Base-by-base conservation (phyloP, 1,140 invertebrate genomes). In the Maconellicoccus hirsutus region DNA sequence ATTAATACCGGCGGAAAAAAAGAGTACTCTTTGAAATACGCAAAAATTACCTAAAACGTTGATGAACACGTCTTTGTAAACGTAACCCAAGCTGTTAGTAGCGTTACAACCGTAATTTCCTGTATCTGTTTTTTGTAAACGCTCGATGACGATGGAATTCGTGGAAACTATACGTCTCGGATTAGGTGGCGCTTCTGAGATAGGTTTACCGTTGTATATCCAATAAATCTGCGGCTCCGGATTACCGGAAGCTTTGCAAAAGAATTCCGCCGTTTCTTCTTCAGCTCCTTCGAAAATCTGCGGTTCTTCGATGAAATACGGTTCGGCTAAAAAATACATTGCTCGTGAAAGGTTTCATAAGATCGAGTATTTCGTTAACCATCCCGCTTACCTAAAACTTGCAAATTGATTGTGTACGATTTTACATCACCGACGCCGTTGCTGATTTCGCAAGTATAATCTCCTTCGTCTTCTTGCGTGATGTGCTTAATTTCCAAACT, bases 61-160 rank as follows among this genome's bases (percentile, higher is more conserved):
- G 6, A 99, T 86, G 77, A 93, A 98, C 59, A 98, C 92, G 83
- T 99, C 96, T 78, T 94, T 94, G 81, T 96, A 99, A 14, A 98
- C 92, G 80, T 98, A 99, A 29, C 97, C 97, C 74, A 94, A 84
- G n/a, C 89, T 90, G 79, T 98, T 99, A 72, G 95, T 97, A 0
- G 96, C 96, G 82, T 99, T 99, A 81, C 97, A 99, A 66, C 98
- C 96, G 77, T 97, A 96, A 80, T 98, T 98, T 72, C 94, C 95
- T 6, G 95, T 97, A 79, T 99, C 98, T 52, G 85, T 84, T 79
- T 94, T 95, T 19, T 84, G 83, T 21, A 99, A 80, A 75, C 90
- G 88, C 14, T 87, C 84, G 73, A 98, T 92, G 1, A 87, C 84
- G 59, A 99, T 91, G 38, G 84, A 87, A 77, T 94, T 89, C 0